phyloP scores from a whole-genome alignment of 2,888 invertebrate genomes.

The Thymelicus acteon region DNA sequence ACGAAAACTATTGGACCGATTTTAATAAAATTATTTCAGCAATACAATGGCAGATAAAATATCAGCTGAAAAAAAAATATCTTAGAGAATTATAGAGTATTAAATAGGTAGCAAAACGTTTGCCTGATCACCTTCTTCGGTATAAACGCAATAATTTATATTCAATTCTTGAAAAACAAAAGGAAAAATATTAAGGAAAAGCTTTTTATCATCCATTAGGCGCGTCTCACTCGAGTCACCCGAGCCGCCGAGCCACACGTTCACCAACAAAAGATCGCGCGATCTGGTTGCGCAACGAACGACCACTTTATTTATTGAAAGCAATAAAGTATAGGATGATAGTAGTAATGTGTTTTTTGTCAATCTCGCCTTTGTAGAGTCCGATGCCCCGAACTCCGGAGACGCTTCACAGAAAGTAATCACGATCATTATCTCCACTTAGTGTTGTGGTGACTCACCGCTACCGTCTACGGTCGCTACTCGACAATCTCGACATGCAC shows the following conservation, averaged over 20 bases:
- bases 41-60: no score
- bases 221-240: no score
- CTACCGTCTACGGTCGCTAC: neutral
- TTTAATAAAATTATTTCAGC: no score
- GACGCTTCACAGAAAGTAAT: conserved; percentile 27
- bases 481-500: no score
- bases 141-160: no score
- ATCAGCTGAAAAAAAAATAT: no score
- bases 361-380: conserved; percentile 22
- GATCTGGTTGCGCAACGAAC: conserved; percentile 5
- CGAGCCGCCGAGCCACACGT: no score
- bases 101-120: no score
- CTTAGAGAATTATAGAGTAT: no score
- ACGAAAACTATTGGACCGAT: no score
- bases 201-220: neutral
- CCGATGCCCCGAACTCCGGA: conserved; percentile 10
- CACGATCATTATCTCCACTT: conserved; percentile 32
- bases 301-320: conserved; percentile 31
- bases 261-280: conserved; percentile 9
- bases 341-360: conserved; percentile 27
- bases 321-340: conserved; percentile 28
- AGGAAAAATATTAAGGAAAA: neutral
- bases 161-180: neutral
- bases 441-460: conserved; percentile 5
- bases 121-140: no score